Evolutionary conservation across 2,113 vertebrate genomes (phyloP).

Genomic region (Seriola quinqueradiata): DNA sequence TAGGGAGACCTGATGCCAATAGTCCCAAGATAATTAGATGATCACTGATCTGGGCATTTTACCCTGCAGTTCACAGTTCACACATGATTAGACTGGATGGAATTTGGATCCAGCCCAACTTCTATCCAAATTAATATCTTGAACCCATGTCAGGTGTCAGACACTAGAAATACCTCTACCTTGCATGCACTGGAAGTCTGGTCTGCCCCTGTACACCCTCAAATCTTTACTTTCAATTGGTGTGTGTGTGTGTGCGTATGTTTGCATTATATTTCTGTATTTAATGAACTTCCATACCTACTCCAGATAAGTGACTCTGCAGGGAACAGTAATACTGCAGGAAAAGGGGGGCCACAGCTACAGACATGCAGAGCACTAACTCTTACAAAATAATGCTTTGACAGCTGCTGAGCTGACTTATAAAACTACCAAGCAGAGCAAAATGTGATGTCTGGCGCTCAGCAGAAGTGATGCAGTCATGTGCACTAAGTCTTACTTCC

Average conservation of each 20-base stretch:
- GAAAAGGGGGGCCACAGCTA: not conserved
- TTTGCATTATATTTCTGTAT: not conserved
- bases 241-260: too few relatives aligned
- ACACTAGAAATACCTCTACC: not conserved
- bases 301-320: not conserved
- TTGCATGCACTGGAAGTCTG: too few relatives aligned
- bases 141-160: not conserved
- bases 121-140: not conserved
- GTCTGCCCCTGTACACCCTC: not conserved
- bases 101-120: too few relatives aligned
- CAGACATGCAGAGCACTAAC: not conserved
- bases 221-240: too few relatives aligned
- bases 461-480: slow-evolving; percentile 22
- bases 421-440: slow-evolving; percentile 7
- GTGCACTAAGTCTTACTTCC: slow-evolving; percentile 24
- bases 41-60: too few relatives aligned
- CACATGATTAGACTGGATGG: too few relatives aligned
- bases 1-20: too few relatives aligned
- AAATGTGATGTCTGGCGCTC: slow-evolving; percentile 2
- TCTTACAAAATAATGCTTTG: slow-evolving; percentile 3
- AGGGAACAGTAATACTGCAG: not conserved
- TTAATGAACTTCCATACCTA: not conserved
- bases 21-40: too few relatives aligned
- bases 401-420: slow-evolving; percentile 34
- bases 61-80: too few relatives aligned